These are phyloP conservation scores for Megalops cyprinoides DNA, from an alignment of 2,797 vertebrate genomes.

Conservation along the genomic window DNA sequence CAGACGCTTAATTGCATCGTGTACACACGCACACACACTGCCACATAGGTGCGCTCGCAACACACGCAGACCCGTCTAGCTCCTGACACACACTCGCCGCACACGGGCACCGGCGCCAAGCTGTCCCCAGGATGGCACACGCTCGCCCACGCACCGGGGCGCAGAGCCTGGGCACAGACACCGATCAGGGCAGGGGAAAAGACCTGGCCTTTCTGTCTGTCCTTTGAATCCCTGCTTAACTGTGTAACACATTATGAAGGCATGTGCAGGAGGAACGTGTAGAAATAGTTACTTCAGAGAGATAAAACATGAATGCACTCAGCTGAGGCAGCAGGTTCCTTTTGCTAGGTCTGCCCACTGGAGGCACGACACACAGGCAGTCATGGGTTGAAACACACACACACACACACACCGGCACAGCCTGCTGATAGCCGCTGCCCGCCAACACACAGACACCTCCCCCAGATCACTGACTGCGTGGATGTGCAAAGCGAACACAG, in stretches of 20 bases:
- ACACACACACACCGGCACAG: slow-evolving; percentile 63
- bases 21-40: slow-evolving; percentile 47
- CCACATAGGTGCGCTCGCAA: neutral
- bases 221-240: neutral
- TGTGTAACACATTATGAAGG: neutral
- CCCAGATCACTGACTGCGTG: slow-evolving; percentile 4
- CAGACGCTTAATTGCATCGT: slow-evolving; percentile 71
- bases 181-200: too few species aligned
- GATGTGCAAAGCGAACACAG: neutral
- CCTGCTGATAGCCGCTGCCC: neutral
- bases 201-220: slow-evolving; percentile 39
- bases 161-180: slow-evolving; percentile 69
- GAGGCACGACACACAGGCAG: neutral
- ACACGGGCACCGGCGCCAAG: neutral
- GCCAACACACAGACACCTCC: slow-evolving; percentile 13
- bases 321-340: slow-evolving; percentile 13
- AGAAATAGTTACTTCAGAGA: slow-evolving; percentile 42
- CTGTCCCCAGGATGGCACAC: slow-evolving; percentile 66
- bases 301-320: neutral
- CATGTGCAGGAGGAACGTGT: slow-evolving; percentile 16
- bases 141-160: slow-evolving; percentile 69
- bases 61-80: neutral
- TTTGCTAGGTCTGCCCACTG: slow-evolving; percentile 8
- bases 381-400: slow-evolving; percentile 40
- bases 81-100: neutral